Evolutionary conservation across 2,113 vertebrate genomes (phyloP).

Genomic region (Ibidorhyncha struthersii): DNA sequence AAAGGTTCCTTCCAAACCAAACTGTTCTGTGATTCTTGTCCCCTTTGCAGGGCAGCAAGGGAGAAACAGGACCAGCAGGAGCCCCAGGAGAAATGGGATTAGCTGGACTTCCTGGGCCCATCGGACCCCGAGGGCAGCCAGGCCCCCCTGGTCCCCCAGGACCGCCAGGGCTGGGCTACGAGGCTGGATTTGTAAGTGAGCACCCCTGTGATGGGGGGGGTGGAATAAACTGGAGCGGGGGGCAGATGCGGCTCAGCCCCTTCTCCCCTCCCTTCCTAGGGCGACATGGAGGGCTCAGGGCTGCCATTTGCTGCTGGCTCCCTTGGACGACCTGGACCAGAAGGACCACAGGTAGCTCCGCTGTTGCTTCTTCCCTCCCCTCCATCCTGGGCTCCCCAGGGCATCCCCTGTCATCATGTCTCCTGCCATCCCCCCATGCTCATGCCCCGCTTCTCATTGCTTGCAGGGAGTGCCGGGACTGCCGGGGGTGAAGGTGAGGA

Average conservation of each 20-base stretch:
- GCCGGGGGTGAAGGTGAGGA: slow-evolving; percentile 74
- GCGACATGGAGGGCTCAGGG: slow-evolving; percentile 92
- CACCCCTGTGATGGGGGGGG: background rate
- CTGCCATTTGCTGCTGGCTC: slow-evolving; percentile 33
- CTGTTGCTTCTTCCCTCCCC: background rate
- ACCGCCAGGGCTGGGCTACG: slow-evolving; percentile 75
- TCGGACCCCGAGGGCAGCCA: slow-evolving; percentile 85
- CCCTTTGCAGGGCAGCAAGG: slow-evolving; percentile 80
- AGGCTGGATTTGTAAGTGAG: slow-evolving; percentile 90
- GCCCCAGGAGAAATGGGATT: slow-evolving; percentile 79
- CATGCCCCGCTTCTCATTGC: background rate
- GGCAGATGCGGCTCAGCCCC: background rate
- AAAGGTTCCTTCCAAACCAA: background rate
- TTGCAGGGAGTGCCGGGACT: slow-evolving; percentile 62
- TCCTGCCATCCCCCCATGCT: background rate
- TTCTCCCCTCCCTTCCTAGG: slow-evolving; percentile 59
- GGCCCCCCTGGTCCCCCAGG: slow-evolving; percentile 83
- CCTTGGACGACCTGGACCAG: slow-evolving; percentile 74
- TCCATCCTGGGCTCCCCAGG: background rate
- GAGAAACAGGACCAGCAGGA: slow-evolving; percentile 78
- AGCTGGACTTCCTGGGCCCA: slow-evolving; percentile 87
- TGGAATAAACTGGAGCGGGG: background rate
- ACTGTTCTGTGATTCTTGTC: background rate
- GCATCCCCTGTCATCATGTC: fast-evolving
- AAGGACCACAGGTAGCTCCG: slow-evolving; percentile 77